phyloP scores from a whole-genome alignment of 2,888 invertebrate genomes.

The Nipponacmea schrenckii region DNA sequence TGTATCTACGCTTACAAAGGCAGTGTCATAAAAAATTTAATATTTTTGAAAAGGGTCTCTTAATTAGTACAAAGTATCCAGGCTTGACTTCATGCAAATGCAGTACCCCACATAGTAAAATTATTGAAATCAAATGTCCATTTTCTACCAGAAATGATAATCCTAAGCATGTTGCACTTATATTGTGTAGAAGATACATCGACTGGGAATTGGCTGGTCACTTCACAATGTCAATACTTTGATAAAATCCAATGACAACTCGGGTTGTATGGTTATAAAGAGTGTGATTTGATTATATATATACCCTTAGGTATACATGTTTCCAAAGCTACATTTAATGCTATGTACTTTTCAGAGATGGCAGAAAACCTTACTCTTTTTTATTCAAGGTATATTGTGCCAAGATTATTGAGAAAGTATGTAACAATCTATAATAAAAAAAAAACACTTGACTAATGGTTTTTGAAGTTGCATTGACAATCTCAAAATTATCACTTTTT shows the following conservation, averaged over 20 bases:
- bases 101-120: constrained; percentile 9
- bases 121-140: constrained; percentile 22
- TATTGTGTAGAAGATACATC: not conserved
- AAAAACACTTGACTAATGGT: no score
- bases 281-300: constrained; percentile 21
- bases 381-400: constrained; percentile 12
- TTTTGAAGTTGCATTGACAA: no score
- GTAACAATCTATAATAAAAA: no score
- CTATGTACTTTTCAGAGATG: not conserved
- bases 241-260: constrained; percentile 18
- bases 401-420: constrained; percentile 2
- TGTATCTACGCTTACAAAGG: not conserved
- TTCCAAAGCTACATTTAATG: constrained; percentile 9
- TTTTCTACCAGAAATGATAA: not conserved
- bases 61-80: constrained; percentile 10
- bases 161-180: constrained; percentile 11
- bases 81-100: constrained; percentile 11
- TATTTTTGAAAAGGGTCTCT: constrained; percentile 9
- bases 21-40: not conserved
- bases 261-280: constrained; percentile 8
- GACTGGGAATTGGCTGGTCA: constrained; percentile 3
- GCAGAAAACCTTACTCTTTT: no score
- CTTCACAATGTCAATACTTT: constrained; percentile 11
- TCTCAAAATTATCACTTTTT: no score
- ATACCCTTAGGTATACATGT: constrained; percentile 17